Evolutionary conservation across 2,888 invertebrate genomes (phyloP), one percentile per base, ranked within the genome.

Genomic region (Netelia inedita): DNA sequence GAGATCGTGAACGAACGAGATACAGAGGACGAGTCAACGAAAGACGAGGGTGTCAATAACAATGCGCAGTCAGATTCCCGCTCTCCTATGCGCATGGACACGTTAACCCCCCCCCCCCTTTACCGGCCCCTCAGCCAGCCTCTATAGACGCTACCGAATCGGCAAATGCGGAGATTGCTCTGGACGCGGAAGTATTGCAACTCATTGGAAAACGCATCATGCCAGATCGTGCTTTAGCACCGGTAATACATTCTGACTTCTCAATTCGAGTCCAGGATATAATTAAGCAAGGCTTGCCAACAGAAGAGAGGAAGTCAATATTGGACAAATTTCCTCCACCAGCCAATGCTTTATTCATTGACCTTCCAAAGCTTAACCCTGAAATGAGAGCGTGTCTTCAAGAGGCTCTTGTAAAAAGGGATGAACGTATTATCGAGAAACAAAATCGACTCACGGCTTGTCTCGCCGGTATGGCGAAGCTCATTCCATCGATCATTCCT

Each of bases 251-350:
- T 53, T 28, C 69, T 3, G 53, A 69, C 28, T 35, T 69, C 16
- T 69, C 35, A 0, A 28, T 55, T 14, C 69, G 69, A 23, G 53
- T 69, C 53, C 28, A 69, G 2, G 83, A 85, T 10, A 65, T 87
- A n/a, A 85, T 87, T 46, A 69, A 83, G 9, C 76, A 79, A 53
- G 83, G 85, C 53, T 71, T 87, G 0, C 80, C 43, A 43, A 63
- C 55, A 43, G 82, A 82, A 55, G 69, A 65, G 71, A 43, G 69
- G 50, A 79, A 46, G 2, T 6, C 14, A 5, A 21, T 73, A 1
- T 23, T 61, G 21, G 23, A 73, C n/a, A 75, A 41, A 53, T 65
- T 75, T 65, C 53, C 74, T 16, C 65, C 74, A 10, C 65, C 74
- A 10, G 28, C 19, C 8, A 68, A 57, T 55, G 61, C 53, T 9